Evolutionary conservation across 2,797 vertebrate genomes (phyloP), one percentile per base, ranked within the genome.

Genomic region (Tangara arthus): DNA sequence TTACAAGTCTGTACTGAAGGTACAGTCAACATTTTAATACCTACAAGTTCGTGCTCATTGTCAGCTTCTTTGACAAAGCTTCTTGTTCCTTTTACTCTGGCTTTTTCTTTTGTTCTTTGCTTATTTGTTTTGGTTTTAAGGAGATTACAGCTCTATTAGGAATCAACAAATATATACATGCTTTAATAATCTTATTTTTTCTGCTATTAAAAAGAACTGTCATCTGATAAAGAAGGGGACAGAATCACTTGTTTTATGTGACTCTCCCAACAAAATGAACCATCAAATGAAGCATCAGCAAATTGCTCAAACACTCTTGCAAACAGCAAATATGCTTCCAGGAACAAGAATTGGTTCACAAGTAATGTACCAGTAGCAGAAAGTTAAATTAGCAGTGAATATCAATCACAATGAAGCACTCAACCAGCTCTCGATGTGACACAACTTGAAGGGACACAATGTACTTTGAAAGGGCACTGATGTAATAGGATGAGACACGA

Each of bases 391-490:
- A 95, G 89, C 92, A 93, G 91, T 73, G 91, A 94, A 94, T 96
- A 95, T 97, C 95, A 94, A 92, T 94, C 92, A 96, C 91, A 95
- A 91, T 60, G 79, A 93, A 90, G 94, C 89, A 94, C 70, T 95
- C 63, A 34, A 94, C 65, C 94, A 79, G 82, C 80, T 94, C 91
- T 34, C 57, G 95, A 94, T 95, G 95, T 95, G 95, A 97, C 96
- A 96, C 92, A 91, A 96, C 94, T 95, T 93, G 92, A 96, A 95
- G 91, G 94, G 94, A 97, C 94, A 96, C 94, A 95, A 91, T 91
- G 94, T 96, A 94, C 94, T 97, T 86, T 93, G 91, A 96, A 97
- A 96, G 94, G 94, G 92, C 94, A 93, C 91, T 97, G 95, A 96
- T 97, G 94, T 96, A 96, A 97, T 93, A 95, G 91, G 96, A 96